phyloP scores from a whole-genome alignment of 2,113 vertebrate genomes.

The Protobothrops mucrosquamatus region DNA sequence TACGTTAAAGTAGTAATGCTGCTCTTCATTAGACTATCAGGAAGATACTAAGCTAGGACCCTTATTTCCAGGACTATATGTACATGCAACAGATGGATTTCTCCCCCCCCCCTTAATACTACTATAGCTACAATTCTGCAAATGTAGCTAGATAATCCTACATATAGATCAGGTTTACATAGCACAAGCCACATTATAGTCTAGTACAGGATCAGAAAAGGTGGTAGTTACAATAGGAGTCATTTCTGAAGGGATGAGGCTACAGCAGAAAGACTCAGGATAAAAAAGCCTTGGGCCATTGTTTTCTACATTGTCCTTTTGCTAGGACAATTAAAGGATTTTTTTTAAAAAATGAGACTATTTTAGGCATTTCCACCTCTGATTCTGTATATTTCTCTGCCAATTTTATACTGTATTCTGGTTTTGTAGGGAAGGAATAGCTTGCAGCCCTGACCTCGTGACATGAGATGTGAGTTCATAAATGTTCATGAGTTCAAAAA shows the following conservation, averaged over 20 bases:
- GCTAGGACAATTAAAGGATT: background rate
- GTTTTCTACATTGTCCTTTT: background rate
- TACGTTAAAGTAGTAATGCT: background rate
- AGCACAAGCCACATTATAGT: background rate
- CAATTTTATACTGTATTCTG: background rate
- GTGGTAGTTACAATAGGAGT: background rate
- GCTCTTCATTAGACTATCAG: background rate
- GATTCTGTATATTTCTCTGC: background rate
- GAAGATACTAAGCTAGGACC: background rate
- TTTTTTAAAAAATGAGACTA: background rate
- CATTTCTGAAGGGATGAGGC: background rate
- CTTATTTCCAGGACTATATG: background rate
- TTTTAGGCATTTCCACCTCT: background rate
- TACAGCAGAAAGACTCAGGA: background rate
- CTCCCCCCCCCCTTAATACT: background rate
- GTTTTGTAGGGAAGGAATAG: background rate
- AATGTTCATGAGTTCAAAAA: background rate
- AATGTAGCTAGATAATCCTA: background rate
- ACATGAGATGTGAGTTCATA: background rate
- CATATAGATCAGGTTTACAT: background rate
- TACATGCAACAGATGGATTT: background rate
- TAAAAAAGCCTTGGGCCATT: background rate
- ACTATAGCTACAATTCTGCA: background rate
- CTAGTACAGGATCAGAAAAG: background rate
- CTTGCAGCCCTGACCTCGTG: background rate